Base-by-base conservation (phyloP, 2,797 vertebrate species). In the Chelmon rostratus region DNA sequence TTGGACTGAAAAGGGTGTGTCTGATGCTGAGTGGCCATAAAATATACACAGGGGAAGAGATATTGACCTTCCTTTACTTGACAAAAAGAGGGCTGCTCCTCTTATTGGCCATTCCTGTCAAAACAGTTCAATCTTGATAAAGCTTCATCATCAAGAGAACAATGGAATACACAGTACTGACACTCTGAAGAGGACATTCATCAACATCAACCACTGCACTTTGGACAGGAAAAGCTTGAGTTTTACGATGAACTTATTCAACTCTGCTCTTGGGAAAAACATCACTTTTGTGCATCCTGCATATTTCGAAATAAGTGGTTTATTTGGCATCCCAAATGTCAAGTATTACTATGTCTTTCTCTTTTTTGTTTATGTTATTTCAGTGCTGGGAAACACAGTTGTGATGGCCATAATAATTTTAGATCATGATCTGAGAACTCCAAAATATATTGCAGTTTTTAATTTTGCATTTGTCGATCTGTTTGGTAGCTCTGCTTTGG, bases 381-480 rank as follows among this genome's bases (percentile, higher is more conserved):
- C 84, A 8, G 44, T 89, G 25, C 1, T 86, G 50, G 83, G 71
- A n/a, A 89, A 89, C 73, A 21, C 56, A 3, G 1, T 6, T n/a
- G 86, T 89, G 4, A 84, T 91, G 78, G 31, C 62, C 1, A 33
- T 91, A 12, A 87, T 89, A 21, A 31, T 1, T 38, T 42, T 85
- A 40, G 89, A 89, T 72, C 68, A 25, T 31, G 76, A 62, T 19
- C 81, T 88, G 35, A 68, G 70, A 50, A 73, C 76, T 35, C 82
- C 88, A 5, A 91, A 88, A 58, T 81, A 91, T 35, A 47, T 87
- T 15, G 88, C 67, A 0, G 88, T 91, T 5, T 89, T 89, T 31
- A 88, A 87, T 47, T 31, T 91, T 11, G 89, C 79, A 1, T 79
- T 91, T 12, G 77, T 72, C 16, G 89, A 91, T 65, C 7, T 91